phyloP scores from a whole-genome alignment of 2,797 vertebrate species.

The Tinamus major region DNA sequence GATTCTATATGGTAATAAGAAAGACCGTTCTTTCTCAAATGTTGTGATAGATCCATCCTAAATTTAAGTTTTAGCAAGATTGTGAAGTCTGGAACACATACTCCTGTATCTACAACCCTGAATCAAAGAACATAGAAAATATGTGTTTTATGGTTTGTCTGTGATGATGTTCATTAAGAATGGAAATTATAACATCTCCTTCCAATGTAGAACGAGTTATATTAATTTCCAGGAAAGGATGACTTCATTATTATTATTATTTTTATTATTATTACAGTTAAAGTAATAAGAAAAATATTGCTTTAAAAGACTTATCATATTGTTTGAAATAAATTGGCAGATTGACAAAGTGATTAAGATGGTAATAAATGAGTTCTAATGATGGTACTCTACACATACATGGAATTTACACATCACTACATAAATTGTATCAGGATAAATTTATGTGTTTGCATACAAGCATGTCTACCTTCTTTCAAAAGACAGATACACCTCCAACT shows the following conservation, averaged over 20 bases:
- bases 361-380: background rate
- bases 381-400: background rate
- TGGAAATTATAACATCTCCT: background rate
- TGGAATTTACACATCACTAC: background rate
- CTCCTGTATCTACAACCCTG: background rate
- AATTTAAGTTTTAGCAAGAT: background rate
- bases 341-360: background rate
- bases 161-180: background rate
- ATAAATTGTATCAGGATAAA: background rate
- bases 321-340: background rate
- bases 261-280: background rate
- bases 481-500: background rate
- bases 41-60: background rate
- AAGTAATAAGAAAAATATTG: background rate
- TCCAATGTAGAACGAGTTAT: background rate
- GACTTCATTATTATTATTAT: background rate
- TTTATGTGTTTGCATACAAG: background rate
- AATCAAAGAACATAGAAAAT: background rate
- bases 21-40: background rate
- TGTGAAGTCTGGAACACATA: background rate
- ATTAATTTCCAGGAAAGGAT: background rate
- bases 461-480: background rate
- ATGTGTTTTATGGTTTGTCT: background rate
- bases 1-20: background rate
- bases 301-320: background rate